Evolutionary conservation across 2,797 vertebrate species (phyloP), one percentile per base, ranked within the genome.

Genomic region (Babyrousa celebensis): DNA sequence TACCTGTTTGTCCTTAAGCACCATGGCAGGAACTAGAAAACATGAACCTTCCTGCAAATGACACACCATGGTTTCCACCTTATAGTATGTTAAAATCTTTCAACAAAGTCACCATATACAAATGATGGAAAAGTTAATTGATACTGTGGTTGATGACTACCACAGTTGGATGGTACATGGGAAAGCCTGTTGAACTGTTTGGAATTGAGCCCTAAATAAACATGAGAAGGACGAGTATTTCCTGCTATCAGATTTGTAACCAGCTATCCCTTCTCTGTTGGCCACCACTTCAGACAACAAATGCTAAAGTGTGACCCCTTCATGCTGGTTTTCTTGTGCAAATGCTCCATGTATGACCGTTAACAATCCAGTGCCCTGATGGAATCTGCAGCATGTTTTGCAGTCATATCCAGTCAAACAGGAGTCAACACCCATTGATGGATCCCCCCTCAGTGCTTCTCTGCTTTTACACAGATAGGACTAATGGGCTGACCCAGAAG

Each of bases 351-450:
- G 11, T 92, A 52, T 92, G 96, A 96, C 48, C 96, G 93, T 85
- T 95, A 77, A 86, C 89, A 91, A 94, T 94, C 93, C 89, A 97
- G 17, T 12, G 96, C 91, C 89, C 93, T 52, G 95, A 40, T 91
- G 95, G 93, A 71, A 85, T 58, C 77, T 58, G 12, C 23, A 52
- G 17, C 21, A 43, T 5, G 27, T 65, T 79, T 43, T 80, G 25
- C 27, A 60, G 8, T 43, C 68, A 52, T 3, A 20, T 25, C 36
- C 89, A 74, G 52, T n/a, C 72, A 88, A 68, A 65, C 9, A 86
- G 56, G 62, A 52, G 5, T 68, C 70, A 20, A 21, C 8, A 58
- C 78, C 52, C 58, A 29, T 0, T 21, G 32, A 15, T 0, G 2
- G 21, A 40, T 4, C 75, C 56, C 85, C 56, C 74, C 77, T 43